Percentiles rank a stretch among this genome's conserved stretches.
phyloP scores from a whole-genome alignment of 2,888 invertebrate species.

The Caenorhabditis zanzibari region DNA sequence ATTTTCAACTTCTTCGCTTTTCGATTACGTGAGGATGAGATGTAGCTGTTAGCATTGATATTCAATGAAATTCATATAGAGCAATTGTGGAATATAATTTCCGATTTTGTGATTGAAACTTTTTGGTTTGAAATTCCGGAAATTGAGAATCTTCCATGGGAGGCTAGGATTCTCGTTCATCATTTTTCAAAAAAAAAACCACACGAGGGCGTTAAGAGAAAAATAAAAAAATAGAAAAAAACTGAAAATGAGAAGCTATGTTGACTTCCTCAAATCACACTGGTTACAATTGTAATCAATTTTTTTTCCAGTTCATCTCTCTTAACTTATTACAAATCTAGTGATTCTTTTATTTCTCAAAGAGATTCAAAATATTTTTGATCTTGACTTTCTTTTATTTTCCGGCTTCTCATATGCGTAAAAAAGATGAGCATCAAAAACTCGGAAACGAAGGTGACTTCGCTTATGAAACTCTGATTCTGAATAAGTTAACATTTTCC shows the following conservation, averaged over 20 bases:
- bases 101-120: neutral
- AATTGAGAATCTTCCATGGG: neutral
- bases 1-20: slow-evolving; percentile 25
- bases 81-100: slow-evolving; percentile 7
- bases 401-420: slow-evolving; percentile 11
- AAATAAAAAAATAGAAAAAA: too few species aligned
- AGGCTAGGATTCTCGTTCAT: neutral
- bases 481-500: neutral
- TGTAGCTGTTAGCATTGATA: neutral
- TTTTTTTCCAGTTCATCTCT: too few species aligned
- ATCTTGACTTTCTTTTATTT: neutral
- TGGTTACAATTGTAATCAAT: too few species aligned
- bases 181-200: too few species aligned
- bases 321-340: too few species aligned
- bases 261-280: too few species aligned
- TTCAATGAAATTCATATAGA: neutral
- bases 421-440: neutral
- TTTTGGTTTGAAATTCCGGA: neutral
- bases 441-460: slow-evolving; percentile 5
- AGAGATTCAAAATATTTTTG: neutral
- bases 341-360: too few species aligned
- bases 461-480: neutral
- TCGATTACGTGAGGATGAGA: slow-evolving; percentile 13
- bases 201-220: too few species aligned
- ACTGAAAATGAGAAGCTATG: too few species aligned